These are phyloP conservation scores for Amphiprion ocellaris DNA, from an alignment of 2,113 vertebrate genomes.

Conservation along the genomic window DNA sequence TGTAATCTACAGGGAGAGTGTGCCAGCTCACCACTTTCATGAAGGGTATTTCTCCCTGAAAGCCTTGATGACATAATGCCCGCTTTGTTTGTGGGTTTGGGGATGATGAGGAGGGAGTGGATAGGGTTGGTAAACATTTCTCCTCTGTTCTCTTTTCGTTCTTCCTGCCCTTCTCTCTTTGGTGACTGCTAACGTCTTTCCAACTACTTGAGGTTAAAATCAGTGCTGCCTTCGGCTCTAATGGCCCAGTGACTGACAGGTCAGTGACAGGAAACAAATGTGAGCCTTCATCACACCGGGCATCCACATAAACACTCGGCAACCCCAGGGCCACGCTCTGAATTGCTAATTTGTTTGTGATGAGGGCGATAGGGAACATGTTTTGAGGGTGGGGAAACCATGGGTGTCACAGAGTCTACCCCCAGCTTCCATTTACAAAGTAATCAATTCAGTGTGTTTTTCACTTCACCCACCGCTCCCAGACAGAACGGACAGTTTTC, in stretches of 20 bases:
- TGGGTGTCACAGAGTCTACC: conserved; percentile 57
- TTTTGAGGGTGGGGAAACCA: conserved; percentile 48
- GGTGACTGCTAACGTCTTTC: conserved; percentile 51
- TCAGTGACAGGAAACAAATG: conserved; percentile 84
- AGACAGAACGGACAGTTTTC: conserved; percentile 70
- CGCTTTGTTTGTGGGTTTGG: conserved; percentile 49
- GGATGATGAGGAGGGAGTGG: conserved; percentile 24
- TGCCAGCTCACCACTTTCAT: conserved; percentile 65
- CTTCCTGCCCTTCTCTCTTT: conserved; percentile 29
- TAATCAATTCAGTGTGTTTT: conserved; percentile 78
- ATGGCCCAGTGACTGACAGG: conserved; percentile 77
- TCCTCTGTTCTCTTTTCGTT: conserved; percentile 6
- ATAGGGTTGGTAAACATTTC: conserved; percentile 42
- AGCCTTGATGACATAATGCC: conserved; percentile 64
- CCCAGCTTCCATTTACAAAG: conserved; percentile 63
- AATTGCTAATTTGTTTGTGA: conserved; percentile 82
- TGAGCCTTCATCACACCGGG: conserved; percentile 80
- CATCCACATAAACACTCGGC: conserved; percentile 78
- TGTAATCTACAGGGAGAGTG: conserved; percentile 56
- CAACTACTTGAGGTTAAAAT: conserved; percentile 65
- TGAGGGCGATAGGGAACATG: conserved; percentile 42
- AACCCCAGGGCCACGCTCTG: conserved; percentile 72
- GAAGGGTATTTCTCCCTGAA: conserved; percentile 65
- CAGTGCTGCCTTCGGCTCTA: conserved; percentile 55
- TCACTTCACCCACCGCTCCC: conserved; percentile 45